These are phyloP conservation scores for Caenorhabditis auriculariae DNA, from an alignment of 2,888 invertebrate species.

Conservation along the genomic window DNA sequence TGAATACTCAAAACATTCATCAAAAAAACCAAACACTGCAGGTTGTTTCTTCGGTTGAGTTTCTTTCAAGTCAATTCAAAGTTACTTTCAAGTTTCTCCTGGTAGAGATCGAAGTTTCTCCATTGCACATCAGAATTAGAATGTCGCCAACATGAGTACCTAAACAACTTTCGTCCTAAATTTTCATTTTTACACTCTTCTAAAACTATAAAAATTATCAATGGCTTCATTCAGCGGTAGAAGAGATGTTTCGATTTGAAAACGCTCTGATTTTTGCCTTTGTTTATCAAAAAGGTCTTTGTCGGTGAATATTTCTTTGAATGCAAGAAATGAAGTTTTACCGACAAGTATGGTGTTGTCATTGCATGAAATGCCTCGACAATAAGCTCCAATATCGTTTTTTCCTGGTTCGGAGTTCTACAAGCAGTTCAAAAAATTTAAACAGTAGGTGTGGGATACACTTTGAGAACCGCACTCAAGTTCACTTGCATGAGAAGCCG, in stretches of 20 bases:
- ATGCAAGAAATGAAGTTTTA: slow-evolving; percentile 1
- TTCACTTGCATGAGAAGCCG: slow-evolving; percentile 6
- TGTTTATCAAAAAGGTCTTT: not conserved
- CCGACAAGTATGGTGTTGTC: slow-evolving; percentile 54
- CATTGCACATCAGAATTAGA: slow-evolving; percentile 47
- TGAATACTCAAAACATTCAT: too few relatives aligned
- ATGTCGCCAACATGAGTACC: slow-evolving; percentile 54
- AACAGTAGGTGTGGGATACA: not conserved
- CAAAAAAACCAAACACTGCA: not conserved
- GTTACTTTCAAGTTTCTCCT: slow-evolving; percentile 28
- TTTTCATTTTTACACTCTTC: too few relatives aligned
- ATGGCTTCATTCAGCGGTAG: too few relatives aligned
- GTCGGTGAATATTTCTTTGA: not conserved
- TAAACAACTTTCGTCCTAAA: too few relatives aligned
- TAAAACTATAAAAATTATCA: too few relatives aligned
- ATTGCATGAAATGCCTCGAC: slow-evolving; percentile 47
- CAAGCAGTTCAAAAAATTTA: not conserved
- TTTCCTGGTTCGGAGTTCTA: too few relatives aligned
- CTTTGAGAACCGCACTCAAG: slow-evolving; percentile 1
- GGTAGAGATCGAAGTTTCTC: slow-evolving; percentile 36
- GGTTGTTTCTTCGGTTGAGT: slow-evolving; percentile 1
- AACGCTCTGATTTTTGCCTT: not conserved
- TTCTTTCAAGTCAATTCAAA: too few relatives aligned
- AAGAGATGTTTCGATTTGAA: too few relatives aligned
- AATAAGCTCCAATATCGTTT: slow-evolving; percentile 18